Base-by-base conservation (phyloP, 2,113 vertebrate species). In the Podarcis cretensis region DNA sequence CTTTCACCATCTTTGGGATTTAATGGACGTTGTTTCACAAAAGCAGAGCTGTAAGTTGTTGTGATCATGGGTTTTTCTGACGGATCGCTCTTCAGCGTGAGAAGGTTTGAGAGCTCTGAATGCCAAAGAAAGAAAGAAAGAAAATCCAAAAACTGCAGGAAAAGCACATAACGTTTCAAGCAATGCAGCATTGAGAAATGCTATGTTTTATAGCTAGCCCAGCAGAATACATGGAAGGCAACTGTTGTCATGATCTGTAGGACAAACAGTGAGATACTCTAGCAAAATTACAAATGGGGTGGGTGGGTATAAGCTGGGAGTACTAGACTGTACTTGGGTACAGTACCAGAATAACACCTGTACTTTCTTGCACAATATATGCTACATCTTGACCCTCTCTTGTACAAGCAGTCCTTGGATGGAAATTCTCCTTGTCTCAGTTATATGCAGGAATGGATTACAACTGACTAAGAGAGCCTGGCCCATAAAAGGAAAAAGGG, bases 1-100 rank as follows among this genome's bases (percentile, higher is more conserved):
- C 95, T 90, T 94, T 78, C 89, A 92, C 30, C 35, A 82, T 92
- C 79, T 91, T 88, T 92, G 27, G 85, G 65, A 90, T 54, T 79
- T 87, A 54, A 75, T 43, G 35, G 89, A 10, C 2, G 48, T 37
- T 79, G 74, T 43, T 91, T 93, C 85, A 90, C 76, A 37, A 84
- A 88, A 91, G 77, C 76, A 81, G 83, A 32, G 30, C 25, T 87
- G 16, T 10, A 69, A 63, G 90, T 87, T 8, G 71, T 25, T 80
- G 93, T 89, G 84, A 54, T n/a, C 25, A n/a, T 81, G 12, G 81
- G 71, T 90, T 86, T 93, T 81, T 89, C 6, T 0, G 92, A 89
- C 2, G 7, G 68, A 30, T 91, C 83, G 84, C 89, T 84, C 40
- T 89, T 95, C 14, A 23, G 3, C 4, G 86, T 84, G 27, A 84